Conservation (phyloP, 2,113 vertebrate genomes). For the Neogale vison region DNA sequence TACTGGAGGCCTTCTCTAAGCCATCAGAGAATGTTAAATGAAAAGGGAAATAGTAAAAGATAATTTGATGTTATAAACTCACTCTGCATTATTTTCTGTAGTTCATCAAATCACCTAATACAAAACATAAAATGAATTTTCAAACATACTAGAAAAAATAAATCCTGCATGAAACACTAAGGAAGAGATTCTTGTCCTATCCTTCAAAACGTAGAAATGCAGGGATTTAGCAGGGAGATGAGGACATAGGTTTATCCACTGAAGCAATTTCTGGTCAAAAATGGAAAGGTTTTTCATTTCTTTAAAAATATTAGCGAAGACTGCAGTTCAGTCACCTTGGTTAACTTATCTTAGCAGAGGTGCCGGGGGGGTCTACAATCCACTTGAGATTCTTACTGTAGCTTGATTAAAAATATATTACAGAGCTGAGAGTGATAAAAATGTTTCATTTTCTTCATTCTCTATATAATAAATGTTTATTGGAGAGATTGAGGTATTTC, state of each 20-base stretch:
- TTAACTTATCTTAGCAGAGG: not conserved
- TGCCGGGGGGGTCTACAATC: not conserved
- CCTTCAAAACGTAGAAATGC: not conserved
- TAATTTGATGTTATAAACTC: constrained; percentile 2
- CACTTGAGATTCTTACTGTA: constrained; percentile 32
- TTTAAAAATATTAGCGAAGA: constrained; percentile 14
- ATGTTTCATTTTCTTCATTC: not conserved
- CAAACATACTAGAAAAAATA: not conserved
- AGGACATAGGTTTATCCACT: not conserved
- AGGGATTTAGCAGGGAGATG: not conserved
- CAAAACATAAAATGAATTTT: not conserved
- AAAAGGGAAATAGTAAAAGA: not conserved
- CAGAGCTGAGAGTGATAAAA: constrained; percentile 26
- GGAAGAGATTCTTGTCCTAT: not conserved
- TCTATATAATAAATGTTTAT: constrained; percentile 16
- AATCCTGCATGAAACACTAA: not conserved
- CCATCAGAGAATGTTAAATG: not conserved
- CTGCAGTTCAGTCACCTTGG: not conserved
- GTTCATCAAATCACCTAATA: not conserved
- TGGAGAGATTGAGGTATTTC: not conserved
- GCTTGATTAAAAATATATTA: constrained; percentile 30
- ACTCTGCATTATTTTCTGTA: not conserved
- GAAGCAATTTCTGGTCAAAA: not conserved
- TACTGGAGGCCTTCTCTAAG: not conserved
- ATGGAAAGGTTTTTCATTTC: not conserved